Evolutionary conservation across 2,797 vertebrate genomes (phyloP).

Genomic region (Melopsittacus undulatus): DNA sequence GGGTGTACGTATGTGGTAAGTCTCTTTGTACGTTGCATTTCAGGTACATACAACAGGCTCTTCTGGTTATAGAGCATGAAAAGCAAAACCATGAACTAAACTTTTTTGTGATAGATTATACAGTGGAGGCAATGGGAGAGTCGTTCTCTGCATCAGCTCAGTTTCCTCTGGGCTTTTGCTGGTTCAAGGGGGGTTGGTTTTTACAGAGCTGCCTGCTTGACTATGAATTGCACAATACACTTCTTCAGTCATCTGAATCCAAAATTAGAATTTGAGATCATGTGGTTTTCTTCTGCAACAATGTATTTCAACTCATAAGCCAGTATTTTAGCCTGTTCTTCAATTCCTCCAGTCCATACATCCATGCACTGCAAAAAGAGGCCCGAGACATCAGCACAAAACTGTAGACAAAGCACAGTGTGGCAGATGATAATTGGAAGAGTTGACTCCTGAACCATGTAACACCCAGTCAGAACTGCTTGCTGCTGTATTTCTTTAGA

Average conservation of each 20-base stretch:
- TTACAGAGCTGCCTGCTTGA: neutral
- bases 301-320: neutral
- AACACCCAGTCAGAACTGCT: neutral
- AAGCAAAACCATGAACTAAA: neutral
- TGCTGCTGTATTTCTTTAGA: neutral
- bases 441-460: accelerated
- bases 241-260: neutral
- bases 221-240: neutral
- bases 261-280: neutral
- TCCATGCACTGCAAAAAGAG: neutral
- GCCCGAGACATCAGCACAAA: neutral
- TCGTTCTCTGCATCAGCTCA: neutral
- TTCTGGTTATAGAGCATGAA: neutral
- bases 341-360: neutral
- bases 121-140: neutral
- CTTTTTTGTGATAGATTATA: neutral
- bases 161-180: neutral
- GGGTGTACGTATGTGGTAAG: neutral
- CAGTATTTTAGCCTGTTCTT: neutral
- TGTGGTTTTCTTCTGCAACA: neutral
- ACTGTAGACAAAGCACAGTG: neutral
- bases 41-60: neutral
- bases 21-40: neutral
- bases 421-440: neutral
- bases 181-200: neutral